These are phyloP conservation scores for Galeruca laticollis DNA, from an alignment of 2,888 invertebrate species.

Conservation along the genomic window DNA sequence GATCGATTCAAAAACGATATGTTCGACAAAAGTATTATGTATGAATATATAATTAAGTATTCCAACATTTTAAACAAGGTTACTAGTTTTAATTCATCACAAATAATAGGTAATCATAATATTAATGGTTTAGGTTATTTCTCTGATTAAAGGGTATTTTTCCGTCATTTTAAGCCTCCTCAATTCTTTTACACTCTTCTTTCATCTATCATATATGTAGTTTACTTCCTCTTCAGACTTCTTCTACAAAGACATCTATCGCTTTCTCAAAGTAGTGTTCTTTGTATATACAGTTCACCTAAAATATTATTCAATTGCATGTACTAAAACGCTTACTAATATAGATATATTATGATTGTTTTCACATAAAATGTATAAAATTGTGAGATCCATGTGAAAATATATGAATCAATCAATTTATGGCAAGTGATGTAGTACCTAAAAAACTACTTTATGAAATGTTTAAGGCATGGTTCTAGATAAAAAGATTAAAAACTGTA, in stretches of 20 bases:
- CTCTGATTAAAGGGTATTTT: constrained; percentile 12
- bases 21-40: too few species aligned
- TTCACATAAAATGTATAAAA: not conserved
- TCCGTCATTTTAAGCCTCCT: constrained; percentile 35
- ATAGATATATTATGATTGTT: constrained; percentile 13
- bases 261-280: constrained; percentile 3
- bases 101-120: not conserved
- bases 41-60: too few species aligned
- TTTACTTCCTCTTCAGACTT: constrained; percentile 17
- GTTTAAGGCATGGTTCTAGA: too few species aligned
- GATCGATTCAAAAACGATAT: too few species aligned
- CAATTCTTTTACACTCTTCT: constrained; percentile 21
- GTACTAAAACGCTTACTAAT: constrained; percentile 30
- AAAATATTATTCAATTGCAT: constrained; percentile 22
- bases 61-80: not conserved
- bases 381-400: not conserved
- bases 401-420: not conserved
- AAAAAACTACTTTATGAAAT: too few species aligned
- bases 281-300: constrained; percentile 2
- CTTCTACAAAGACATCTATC: not conserved
- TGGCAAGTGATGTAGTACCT: too few species aligned
- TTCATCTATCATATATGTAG: constrained; percentile 14
- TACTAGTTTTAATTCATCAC: not conserved
- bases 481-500: too few species aligned
- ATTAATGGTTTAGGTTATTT: not conserved